A percentile compares a stretch with the other conserved stretches of the same genome.
These are phyloP conservation scores for Pterostichus madidus DNA, from an alignment of 2,888 invertebrate genomes.

Conservation along the genomic window DNA sequence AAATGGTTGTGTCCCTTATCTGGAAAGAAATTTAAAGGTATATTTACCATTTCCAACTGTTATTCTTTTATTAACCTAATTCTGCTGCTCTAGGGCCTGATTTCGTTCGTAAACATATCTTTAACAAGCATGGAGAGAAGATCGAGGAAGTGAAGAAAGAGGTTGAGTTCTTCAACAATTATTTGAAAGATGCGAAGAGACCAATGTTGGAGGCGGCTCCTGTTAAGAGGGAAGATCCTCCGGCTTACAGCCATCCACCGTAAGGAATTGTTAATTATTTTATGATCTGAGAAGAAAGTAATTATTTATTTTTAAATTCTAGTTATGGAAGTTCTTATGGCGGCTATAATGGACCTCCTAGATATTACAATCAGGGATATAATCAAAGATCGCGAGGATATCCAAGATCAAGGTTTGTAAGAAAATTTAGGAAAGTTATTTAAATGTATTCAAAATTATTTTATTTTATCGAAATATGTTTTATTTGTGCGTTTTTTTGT, in stretches of 20 bases:
- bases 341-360: slow-evolving; percentile 77
- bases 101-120: slow-evolving; percentile 98
- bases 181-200: slow-evolving; percentile 94
- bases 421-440: too few species aligned
- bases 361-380: slow-evolving; percentile 79
- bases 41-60: neutral
- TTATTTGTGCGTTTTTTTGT: too few species aligned
- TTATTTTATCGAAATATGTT: neutral
- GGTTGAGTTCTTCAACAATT: slow-evolving; percentile 98
- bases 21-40: slow-evolving; percentile 97
- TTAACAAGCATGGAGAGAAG: slow-evolving; percentile 98
- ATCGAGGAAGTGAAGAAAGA: slow-evolving; percentile 98
- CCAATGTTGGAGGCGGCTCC: slow-evolving; percentile 93
- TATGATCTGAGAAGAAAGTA: neutral
- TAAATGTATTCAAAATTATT: neutral
- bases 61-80: slow-evolving; percentile 7
- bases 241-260: slow-evolving; percentile 76
- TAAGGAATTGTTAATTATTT: slow-evolving; percentile 71
- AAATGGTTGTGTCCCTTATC: slow-evolving; percentile 99
- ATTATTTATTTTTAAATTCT: slow-evolving; percentile 67
- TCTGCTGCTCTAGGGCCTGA: slow-evolving; percentile 85
- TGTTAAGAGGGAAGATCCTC: slow-evolving; percentile 77
- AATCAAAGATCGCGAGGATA: slow-evolving; percentile 65
- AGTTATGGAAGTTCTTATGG: slow-evolving; percentile 75
- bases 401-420: slow-evolving; percentile 67